phyloP scores from a whole-genome alignment of 92 coral and sea anemone genomes.

The Porites cylindrica region DNA sequence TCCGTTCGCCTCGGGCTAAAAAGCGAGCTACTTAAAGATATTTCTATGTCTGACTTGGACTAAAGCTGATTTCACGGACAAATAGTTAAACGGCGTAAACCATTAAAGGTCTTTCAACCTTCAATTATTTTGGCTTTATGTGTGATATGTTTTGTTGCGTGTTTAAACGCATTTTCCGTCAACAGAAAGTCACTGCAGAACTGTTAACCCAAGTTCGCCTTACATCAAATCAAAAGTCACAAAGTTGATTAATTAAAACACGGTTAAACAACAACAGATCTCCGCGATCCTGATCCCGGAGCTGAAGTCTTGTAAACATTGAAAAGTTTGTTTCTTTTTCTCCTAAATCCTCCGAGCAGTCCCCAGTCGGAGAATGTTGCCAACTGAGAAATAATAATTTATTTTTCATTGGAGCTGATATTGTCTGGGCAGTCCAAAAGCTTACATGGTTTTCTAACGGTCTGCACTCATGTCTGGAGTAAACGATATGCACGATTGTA shows the following conservation, averaged over 20 bases:
- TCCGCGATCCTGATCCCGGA: background rate
- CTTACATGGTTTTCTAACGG: background rate
- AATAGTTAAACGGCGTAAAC: background rate
- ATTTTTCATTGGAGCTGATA: background rate
- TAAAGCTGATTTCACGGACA: constrained; percentile 43
- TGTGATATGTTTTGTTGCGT: background rate
- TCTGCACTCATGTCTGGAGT: background rate
- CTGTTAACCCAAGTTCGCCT: background rate
- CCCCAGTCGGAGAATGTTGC: background rate
- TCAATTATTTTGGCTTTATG: background rate
- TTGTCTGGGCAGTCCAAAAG: background rate
- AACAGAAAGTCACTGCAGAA: background rate
- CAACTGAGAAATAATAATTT: background rate
- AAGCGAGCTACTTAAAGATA: constrained; percentile 9
- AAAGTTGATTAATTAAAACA: background rate
- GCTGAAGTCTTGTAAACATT: constrained; percentile 28
- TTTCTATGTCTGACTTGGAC: constrained; percentile 38
- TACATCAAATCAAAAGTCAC: background rate
- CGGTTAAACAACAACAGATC: constrained; percentile 29
- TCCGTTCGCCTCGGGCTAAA: constrained; percentile 38
- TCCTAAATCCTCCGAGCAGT: background rate
- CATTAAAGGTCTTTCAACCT: constrained; percentile 17
- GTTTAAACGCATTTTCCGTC: background rate
- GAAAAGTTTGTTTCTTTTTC: constrained; percentile 29
- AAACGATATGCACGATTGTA: background rate